These are phyloP conservation scores for Pachypsylla venusta DNA, from an alignment of 1,140 invertebrate species.

Conservation along the genomic window DNA sequence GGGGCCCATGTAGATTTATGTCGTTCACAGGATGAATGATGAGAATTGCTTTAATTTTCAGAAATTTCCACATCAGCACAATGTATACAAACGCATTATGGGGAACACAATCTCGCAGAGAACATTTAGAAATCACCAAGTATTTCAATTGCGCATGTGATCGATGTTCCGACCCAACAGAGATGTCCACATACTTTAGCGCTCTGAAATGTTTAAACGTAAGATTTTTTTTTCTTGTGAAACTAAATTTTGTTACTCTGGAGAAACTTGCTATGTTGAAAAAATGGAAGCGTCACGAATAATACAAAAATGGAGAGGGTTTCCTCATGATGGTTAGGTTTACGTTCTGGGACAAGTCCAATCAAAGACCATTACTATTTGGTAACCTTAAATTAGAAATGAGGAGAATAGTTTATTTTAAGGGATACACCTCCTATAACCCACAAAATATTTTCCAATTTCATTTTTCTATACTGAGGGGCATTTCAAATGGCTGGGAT, in stretches of 20 bases:
- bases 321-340: too few relatives aligned
- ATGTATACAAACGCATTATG: conserved; percentile 73
- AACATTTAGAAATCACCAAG: conserved; percentile 63
- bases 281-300: too few relatives aligned
- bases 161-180: conserved; percentile 60
- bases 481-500: too few relatives aligned
- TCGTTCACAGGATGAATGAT: too few relatives aligned
- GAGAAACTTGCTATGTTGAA: background rate
- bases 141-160: conserved; percentile 60
- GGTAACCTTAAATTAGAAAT: too few relatives aligned
- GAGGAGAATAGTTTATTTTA: too few relatives aligned
- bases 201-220: conserved; percentile 44
- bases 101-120: conserved; percentile 58
- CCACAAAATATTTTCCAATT: too few relatives aligned
- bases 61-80: conserved; percentile 53
- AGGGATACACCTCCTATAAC: too few relatives aligned
- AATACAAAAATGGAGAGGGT: too few relatives aligned
- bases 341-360: too few relatives aligned
- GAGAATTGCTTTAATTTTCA: conserved; percentile 27
- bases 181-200: conserved; percentile 57
- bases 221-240: conserved; percentile 11
- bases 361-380: too few relatives aligned
- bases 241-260: background rate
- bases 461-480: too few relatives aligned
- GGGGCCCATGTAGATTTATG: background rate